Percentiles rank a stretch among this genome's conserved stretches.
phyloP scores from a whole-genome alignment of 2,888 invertebrate species.

The Trichopoda pennipes region DNA sequence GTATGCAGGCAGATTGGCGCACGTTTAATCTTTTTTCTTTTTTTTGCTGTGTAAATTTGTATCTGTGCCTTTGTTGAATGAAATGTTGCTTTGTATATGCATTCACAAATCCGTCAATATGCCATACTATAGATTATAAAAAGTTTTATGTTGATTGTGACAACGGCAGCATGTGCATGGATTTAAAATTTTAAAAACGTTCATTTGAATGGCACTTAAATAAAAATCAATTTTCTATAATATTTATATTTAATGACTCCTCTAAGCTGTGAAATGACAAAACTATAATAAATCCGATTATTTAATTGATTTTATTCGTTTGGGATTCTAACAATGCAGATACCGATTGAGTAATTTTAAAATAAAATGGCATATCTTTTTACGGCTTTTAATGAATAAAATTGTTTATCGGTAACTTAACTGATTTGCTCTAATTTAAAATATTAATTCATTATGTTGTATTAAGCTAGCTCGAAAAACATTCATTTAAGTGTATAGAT shows the following conservation, averaged over 20 bases:
- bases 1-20: constrained; percentile 59
- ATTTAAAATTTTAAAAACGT: constrained; percentile 3
- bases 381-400: too few relatives aligned
- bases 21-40: constrained; percentile 37
- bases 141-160: constrained; percentile 13
- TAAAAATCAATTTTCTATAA: constrained; percentile 40
- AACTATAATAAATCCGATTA: constrained; percentile 22
- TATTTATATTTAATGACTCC: constrained; percentile 27
- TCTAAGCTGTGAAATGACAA: constrained; percentile 29
- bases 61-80: constrained; percentile 6
- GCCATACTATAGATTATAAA: neutral
- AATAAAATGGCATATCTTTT: too few relatives aligned
- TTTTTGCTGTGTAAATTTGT: constrained; percentile 25
- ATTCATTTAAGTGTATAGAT: too few relatives aligned
- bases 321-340: neutral
- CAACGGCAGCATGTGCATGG: constrained; percentile 12
- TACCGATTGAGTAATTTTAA: too few relatives aligned
- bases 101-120: neutral
- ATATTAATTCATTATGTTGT: too few relatives aligned
- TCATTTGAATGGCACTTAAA: constrained; percentile 17
- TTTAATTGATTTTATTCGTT: constrained; percentile 29
- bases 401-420: too few relatives aligned
- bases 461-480: too few relatives aligned
- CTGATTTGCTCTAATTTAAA: too few relatives aligned
- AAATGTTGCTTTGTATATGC: neutral